Percentiles rank a stretch among this genome's conserved stretches.
These are phyloP conservation scores for Catamblyrhynchus diadema DNA, from an alignment of 2,797 vertebrate genomes.

Conservation along the genomic window DNA sequence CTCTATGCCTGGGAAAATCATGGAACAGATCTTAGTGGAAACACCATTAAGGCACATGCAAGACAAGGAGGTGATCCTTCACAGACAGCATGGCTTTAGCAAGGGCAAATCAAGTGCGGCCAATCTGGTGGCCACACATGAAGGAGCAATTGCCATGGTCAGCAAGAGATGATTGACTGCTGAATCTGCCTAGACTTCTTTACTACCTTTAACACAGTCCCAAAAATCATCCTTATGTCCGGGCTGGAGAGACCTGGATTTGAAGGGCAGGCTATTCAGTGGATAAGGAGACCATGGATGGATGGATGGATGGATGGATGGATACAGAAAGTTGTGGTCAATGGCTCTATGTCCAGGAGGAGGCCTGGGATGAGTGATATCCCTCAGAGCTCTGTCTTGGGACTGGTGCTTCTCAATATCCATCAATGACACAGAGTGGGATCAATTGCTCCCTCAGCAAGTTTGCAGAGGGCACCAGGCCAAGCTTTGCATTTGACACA, in stretches of 20 bases:
- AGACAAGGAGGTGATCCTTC: not conserved
- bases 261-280: not conserved
- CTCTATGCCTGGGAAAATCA: not conserved
- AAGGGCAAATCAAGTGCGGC: rapidly evolving
- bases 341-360: not conserved
- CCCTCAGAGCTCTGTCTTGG: not conserved
- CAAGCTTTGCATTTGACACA: not conserved
- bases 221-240: not conserved
- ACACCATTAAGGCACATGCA: no score
- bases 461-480: not conserved
- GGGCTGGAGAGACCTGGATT: not conserved
- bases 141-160: not conserved
- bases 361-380: not conserved
- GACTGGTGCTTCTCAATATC: not conserved
- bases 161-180: not conserved
- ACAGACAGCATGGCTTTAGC: not conserved
- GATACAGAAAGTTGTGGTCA: not conserved
- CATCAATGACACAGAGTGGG: not conserved
- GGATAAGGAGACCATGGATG: not conserved
- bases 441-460: not conserved
- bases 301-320: not conserved
- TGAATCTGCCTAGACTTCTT: not conserved
- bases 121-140: not conserved
- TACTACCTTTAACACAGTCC: not conserved
- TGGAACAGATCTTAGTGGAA: not conserved